Conservation (phyloP, 2,888 invertebrate species). For the Tanytarsus gracilentus region DNA sequence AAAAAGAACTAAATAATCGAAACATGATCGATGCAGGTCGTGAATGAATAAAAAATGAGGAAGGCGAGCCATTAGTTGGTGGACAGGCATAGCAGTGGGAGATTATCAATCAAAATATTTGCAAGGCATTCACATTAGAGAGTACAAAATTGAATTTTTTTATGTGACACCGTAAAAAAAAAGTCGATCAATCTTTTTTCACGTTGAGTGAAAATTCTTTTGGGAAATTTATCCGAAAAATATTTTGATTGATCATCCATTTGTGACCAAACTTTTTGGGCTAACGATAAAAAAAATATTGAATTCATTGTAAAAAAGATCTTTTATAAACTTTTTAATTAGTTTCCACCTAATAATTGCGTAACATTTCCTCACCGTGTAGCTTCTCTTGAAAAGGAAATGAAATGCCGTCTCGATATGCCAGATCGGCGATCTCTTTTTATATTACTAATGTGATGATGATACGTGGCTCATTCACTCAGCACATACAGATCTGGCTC, state of each 20-base stretch:
- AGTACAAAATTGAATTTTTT: too few relatives aligned
- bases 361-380: constrained; percentile 20
- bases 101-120: too few relatives aligned
- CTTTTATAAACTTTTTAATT: constrained; percentile 18
- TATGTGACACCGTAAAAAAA: too few relatives aligned
- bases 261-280: not conserved
- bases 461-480: constrained; percentile 15
- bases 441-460: constrained; percentile 14
- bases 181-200: not conserved
- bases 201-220: not conserved
- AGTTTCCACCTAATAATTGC: constrained; percentile 13
- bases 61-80: too few relatives aligned
- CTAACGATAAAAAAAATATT: too few relatives aligned
- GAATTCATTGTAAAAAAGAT: not conserved
- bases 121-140: too few relatives aligned
- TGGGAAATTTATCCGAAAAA: not conserved
- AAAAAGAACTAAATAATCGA: too few relatives aligned
- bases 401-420: constrained; percentile 23
- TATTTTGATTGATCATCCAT: too few relatives aligned
- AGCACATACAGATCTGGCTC: not conserved
- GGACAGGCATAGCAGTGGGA: too few relatives aligned
- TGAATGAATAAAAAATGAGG: too few relatives aligned
- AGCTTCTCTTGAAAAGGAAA: constrained; percentile 21
- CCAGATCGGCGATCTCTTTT: not conserved
- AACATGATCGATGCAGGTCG: too few relatives aligned